Evolutionary conservation across 2,888 invertebrate genomes (phyloP).

Genomic region (Poecilobothrus nobilitatus): DNA sequence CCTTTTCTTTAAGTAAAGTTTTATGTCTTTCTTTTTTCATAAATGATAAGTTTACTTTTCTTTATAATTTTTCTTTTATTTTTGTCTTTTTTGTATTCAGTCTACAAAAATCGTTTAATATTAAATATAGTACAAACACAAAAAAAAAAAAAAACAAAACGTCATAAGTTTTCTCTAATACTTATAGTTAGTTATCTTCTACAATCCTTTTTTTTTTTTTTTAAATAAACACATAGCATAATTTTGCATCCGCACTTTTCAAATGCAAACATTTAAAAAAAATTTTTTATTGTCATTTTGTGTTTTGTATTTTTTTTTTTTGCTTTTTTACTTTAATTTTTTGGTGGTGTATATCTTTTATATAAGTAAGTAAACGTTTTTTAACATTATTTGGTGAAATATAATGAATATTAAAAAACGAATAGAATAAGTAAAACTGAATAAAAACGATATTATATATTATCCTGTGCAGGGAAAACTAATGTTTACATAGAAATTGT

Average conservation of each 20-base stretch:
- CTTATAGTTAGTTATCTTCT: background rate
- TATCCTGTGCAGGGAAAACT: background rate
- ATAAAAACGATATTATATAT: too few species aligned
- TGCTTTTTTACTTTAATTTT: too few species aligned
- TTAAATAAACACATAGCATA: background rate
- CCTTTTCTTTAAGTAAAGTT: background rate
- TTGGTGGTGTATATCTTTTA: too few species aligned
- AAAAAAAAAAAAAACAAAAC: background rate
- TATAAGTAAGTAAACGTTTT: too few species aligned
- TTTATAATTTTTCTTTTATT: background rate
- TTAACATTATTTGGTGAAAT: too few species aligned
- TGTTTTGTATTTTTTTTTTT: too few species aligned
- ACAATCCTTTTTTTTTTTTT: background rate
- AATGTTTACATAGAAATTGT: slow-evolving; percentile 6
- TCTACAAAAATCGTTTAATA: background rate
- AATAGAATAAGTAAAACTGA: too few species aligned
- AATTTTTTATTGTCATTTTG: background rate
- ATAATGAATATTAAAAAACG: too few species aligned
- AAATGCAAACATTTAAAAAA: background rate
- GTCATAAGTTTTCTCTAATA: background rate
- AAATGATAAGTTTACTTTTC: background rate
- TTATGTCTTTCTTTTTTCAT: background rate
- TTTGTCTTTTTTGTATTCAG: background rate
- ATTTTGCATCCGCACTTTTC: background rate
- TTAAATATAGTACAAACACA: background rate